phyloP scores from a whole-genome alignment of 2,888 invertebrate species.

The Creontiades dilutus region DNA sequence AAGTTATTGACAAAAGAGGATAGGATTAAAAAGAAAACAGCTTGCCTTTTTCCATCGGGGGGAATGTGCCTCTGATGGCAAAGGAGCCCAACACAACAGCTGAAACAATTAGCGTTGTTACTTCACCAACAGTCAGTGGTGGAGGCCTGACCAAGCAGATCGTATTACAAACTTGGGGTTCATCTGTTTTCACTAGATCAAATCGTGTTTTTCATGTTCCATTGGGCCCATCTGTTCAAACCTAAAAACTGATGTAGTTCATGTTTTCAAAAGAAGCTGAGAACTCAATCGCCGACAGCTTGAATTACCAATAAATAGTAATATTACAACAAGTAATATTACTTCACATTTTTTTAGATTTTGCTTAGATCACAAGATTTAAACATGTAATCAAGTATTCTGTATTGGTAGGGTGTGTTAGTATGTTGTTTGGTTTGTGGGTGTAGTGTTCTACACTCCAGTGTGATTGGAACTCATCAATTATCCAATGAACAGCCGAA shows the following conservation, averaged over 20 bases:
- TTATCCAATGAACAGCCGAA: too few species aligned
- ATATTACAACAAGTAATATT: too few species aligned
- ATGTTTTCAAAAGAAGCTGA: not conserved
- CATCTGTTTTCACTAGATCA: not conserved
- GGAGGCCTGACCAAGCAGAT: not conserved
- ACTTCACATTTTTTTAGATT: too few species aligned
- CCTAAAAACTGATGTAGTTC: not conserved
- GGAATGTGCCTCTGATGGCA: not conserved
- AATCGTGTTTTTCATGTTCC: not conserved
- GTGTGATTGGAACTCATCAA: too few species aligned
- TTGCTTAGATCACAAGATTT: too few species aligned
- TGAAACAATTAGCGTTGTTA: slow-evolving; percentile 51
- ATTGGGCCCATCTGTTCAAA: not conserved
- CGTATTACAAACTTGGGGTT: not conserved
- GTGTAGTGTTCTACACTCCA: too few species aligned
- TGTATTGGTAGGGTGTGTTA: too few species aligned
- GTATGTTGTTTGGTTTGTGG: too few species aligned
- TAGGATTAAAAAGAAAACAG: not conserved
- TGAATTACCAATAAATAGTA: too few species aligned
- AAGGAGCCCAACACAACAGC: slow-evolving; percentile 6
- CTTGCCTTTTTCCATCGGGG: not conserved
- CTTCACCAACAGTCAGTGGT: not conserved
- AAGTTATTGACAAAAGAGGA: not conserved
- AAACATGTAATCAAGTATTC: too few species aligned
- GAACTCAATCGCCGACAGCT: too few species aligned